Percentiles rank a stretch among this genome's conserved stretches.
Evolutionary conservation across 2,113 vertebrate genomes (phyloP).

Genomic region (Gulo gulo): DNA sequence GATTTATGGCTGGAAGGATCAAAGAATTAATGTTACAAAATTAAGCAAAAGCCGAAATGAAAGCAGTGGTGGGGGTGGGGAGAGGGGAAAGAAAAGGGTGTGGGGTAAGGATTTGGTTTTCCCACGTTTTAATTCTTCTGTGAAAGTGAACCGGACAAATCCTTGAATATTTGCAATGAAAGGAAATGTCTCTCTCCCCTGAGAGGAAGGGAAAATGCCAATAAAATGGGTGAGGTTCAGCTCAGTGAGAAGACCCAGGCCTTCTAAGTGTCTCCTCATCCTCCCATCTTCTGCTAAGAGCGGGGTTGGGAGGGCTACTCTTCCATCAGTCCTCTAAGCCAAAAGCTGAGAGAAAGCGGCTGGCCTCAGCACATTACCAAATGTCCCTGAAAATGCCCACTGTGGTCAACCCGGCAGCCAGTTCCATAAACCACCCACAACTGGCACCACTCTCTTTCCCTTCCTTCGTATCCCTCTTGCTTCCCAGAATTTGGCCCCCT

Average conservation of each 20-base stretch:
- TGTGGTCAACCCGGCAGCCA: not conserved
- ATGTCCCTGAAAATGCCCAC: not conserved
- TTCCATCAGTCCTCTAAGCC: not conserved
- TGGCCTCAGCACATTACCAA: not conserved
- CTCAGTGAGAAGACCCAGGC: not conserved
- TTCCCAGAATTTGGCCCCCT: not conserved
- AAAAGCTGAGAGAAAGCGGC: not conserved
- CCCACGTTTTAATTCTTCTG: constrained; percentile 33
- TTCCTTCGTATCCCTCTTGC: not conserved
- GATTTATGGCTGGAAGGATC: constrained; percentile 70
- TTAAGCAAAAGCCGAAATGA: constrained; percentile 52
- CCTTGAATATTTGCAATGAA: not conserved
- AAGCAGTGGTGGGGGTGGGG: not conserved
- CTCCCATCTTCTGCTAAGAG: not conserved
- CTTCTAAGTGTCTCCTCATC: not conserved
- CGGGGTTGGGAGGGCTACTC: too few relatives aligned
- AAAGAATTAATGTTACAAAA: constrained; percentile 68
- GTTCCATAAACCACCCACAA: not conserved
- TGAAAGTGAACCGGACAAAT: constrained; percentile 22
- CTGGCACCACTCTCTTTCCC: too few relatives aligned
- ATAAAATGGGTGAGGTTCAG: not conserved
- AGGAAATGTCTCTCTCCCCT: not conserved
- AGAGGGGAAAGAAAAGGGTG: not conserved
- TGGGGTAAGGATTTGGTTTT: not conserved
- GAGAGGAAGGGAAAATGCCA: not conserved